A percentile compares a stretch with the other conserved stretches of the same genome.
Evolutionary conservation across 2,888 invertebrate species (phyloP).

Genomic region (Drosophila austrosaltans): DNA sequence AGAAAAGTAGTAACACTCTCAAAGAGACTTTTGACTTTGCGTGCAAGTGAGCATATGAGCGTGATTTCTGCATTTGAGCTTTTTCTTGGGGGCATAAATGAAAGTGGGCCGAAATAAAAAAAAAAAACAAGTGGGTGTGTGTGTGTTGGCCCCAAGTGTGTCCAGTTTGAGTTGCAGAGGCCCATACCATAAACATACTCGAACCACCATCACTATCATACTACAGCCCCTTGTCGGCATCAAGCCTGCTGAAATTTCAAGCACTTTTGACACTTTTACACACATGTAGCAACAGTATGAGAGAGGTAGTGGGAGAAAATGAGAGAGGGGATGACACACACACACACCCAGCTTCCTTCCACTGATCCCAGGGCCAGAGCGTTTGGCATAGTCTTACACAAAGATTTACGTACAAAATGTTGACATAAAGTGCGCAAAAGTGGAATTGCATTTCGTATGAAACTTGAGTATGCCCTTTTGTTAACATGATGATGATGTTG

Average conservation of each 20-base stretch:
- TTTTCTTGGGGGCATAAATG: conserved; percentile 52
- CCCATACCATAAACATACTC: conserved; percentile 21
- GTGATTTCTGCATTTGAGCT: conserved; percentile 74
- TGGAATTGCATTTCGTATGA: conserved; percentile 81
- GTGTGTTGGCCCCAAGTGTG: conserved; percentile 32
- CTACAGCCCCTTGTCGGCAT: conserved; percentile 11
- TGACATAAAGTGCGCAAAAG: conserved; percentile 79
- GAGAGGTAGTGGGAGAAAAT: neutral
- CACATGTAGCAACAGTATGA: conserved; percentile 17
- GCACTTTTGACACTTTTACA: conserved; percentile 76
- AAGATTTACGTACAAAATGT: conserved; percentile 80
- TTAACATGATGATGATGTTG: conserved; percentile 71
- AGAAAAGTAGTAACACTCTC: conserved; percentile 44
- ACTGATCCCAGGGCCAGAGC: conserved; percentile 58
- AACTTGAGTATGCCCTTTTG: conserved; percentile 80
- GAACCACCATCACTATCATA: conserved; percentile 3
- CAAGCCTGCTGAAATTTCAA: conserved; percentile 77
- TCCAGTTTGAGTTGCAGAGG: conserved; percentile 54
- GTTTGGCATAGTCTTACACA: conserved; percentile 79
- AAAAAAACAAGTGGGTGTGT: neutral
- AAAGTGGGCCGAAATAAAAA: conserved; percentile 37
- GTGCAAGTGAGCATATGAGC: conserved; percentile 79
- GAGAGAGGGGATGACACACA: neutral
- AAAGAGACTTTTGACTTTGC: conserved; percentile 79
- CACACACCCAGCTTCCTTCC: conserved; percentile 10